Evolutionary conservation across 1,140 invertebrate genomes (phyloP).

Genomic region (Teleopsis dalmanni): DNA sequence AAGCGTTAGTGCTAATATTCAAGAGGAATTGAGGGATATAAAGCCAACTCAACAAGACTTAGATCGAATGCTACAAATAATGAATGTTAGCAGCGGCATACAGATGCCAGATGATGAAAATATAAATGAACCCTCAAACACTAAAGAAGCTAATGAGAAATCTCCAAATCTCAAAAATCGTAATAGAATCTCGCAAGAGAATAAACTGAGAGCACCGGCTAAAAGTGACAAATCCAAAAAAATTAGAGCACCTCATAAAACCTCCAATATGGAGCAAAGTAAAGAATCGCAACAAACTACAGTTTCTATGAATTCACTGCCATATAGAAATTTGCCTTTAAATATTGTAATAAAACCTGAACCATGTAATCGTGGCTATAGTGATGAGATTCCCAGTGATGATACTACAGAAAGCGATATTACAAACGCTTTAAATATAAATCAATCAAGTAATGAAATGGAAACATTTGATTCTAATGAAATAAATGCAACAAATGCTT

Average conservation of each 20-base stretch:
- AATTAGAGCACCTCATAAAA: too few species aligned
- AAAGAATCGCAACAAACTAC: too few species aligned
- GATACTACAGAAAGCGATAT: not conserved
- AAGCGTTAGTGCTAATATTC: not conserved
- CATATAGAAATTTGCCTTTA: too few species aligned
- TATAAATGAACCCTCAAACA: slow-evolving; percentile 20
- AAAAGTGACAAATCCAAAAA: too few species aligned
- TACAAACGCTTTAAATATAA: not conserved
- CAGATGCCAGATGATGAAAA: slow-evolving; percentile 30
- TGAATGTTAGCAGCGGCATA: slow-evolving; percentile 30
- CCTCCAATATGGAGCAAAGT: too few species aligned
- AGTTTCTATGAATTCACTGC: too few species aligned
- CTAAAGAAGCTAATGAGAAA: not conserved
- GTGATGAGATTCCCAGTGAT: too few species aligned
- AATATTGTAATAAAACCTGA: slow-evolving; percentile 32
- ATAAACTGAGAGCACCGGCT: not conserved
- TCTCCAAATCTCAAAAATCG: not conserved
- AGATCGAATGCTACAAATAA: slow-evolving; percentile 28
- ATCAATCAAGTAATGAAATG: not conserved
- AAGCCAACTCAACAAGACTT: slow-evolving; percentile 34
- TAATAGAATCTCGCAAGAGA: too few species aligned
- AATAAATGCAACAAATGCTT: slow-evolving; percentile 10
- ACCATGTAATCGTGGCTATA: slow-evolving; percentile 15
- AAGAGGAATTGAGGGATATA: slow-evolving; percentile 16
- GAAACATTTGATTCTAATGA: slow-evolving; percentile 13